These are phyloP conservation scores for Micoletzkya japonica DNA, from an alignment of 2,888 invertebrate genomes.

Conservation along the genomic window DNA sequence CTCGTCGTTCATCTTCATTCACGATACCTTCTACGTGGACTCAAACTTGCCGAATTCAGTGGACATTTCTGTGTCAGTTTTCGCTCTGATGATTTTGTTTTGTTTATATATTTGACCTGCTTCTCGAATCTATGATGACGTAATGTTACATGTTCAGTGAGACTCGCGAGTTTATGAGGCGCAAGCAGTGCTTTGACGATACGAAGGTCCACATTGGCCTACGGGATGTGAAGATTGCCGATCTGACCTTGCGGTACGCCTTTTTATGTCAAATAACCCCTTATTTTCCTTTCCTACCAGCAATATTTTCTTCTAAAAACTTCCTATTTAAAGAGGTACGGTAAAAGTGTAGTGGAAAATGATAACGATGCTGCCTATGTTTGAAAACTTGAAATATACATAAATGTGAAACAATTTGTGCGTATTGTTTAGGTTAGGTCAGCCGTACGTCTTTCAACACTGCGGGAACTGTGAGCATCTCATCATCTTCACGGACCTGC, in stretches of 20 bases:
- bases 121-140: not conserved
- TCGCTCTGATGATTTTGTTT: not conserved
- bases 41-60: not conserved
- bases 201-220: constrained; percentile 32
- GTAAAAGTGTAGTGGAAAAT: too few species aligned
- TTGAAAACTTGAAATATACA: too few species aligned
- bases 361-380: too few species aligned
- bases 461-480: constrained; percentile 54
- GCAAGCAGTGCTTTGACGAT: constrained; percentile 36
- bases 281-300: too few species aligned
- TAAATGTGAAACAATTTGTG: not conserved
- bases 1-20: constrained; percentile 45
- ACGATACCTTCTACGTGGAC: constrained; percentile 48
- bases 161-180: constrained; percentile 43
- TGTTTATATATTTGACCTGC: not conserved
- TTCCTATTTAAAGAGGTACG: too few species aligned
- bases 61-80: constrained; percentile 23
- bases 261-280: not conserved
- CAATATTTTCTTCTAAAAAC: too few species aligned
- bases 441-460: constrained; percentile 48
- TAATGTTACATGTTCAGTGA: constrained; percentile 31
- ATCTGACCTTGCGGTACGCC: constrained; percentile 39
- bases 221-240: constrained; percentile 38
- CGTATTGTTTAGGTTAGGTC: constrained; percentile 37
- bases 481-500: constrained; percentile 56